Conservation (phyloP, 1,140 invertebrate genomes). For the Sycophaga agraensis region DNA sequence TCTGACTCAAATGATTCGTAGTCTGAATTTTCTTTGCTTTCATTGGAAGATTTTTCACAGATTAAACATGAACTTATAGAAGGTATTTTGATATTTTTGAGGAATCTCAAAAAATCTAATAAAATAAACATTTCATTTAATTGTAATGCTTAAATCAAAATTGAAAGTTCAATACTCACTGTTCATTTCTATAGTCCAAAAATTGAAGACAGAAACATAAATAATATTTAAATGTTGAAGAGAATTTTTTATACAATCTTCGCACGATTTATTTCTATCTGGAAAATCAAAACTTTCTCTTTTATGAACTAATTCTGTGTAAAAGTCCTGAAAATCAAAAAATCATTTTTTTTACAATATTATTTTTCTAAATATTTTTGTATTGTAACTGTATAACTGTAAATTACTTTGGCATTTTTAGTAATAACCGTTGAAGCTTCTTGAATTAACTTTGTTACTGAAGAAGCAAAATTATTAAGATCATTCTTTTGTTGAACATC, state of each 20-base stretch:
- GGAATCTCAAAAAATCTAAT: constrained; percentile 6
- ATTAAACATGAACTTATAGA: constrained; percentile 3
- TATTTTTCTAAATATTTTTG: not conserved
- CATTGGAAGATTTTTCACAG: not conserved
- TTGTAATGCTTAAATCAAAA: not conserved
- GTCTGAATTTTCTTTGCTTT: not conserved
- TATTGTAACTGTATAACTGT: not conserved
- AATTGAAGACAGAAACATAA: not conserved
- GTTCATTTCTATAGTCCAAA: constrained; percentile 14
- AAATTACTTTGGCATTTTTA: not conserved
- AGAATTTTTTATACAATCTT: constrained; percentile 3
- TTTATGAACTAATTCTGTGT: constrained; percentile 3
- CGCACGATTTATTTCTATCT: constrained; percentile 6
- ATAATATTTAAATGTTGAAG: not conserved
- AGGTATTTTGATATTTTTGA: constrained; percentile 1
- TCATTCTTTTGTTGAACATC: too few species aligned
- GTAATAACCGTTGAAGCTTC: constrained; percentile 4
- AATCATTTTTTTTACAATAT: too few species aligned
- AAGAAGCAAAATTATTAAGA: constrained; percentile 1
- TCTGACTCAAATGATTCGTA: too few species aligned
- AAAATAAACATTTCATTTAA: not conserved
- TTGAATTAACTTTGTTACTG: not conserved
- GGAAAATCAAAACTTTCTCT: not conserved
- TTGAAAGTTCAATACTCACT: not conserved
- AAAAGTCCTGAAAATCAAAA: constrained; percentile 19